These are phyloP conservation scores for Mechanitis messenoides DNA, from an alignment of 2,888 invertebrate genomes.

Conservation along the genomic window DNA sequence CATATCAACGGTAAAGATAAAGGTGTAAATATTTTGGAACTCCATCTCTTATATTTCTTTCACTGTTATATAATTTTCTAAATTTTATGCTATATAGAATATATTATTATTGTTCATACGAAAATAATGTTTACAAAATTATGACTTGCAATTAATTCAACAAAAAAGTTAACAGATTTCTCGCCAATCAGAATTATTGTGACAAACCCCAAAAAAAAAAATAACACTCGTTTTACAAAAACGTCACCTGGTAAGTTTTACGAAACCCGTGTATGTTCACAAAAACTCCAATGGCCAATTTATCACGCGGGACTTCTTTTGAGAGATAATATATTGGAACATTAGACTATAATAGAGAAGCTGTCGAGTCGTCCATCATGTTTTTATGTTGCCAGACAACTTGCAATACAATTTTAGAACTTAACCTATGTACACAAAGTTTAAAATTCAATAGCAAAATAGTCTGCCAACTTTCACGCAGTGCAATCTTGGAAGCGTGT, in stretches of 20 bases:
- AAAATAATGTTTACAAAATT: background rate
- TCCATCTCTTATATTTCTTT: too few relatives aligned
- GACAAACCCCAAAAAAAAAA: slow-evolving; percentile 39
- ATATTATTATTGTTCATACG: too few relatives aligned
- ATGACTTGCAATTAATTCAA: slow-evolving; percentile 17
- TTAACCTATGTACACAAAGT: slow-evolving; percentile 9
- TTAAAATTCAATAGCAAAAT: slow-evolving; percentile 2
- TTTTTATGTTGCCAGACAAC: slow-evolving; percentile 42
- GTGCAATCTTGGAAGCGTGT: slow-evolving; percentile 37
- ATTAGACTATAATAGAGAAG: slow-evolving; percentile 70
- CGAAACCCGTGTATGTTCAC: slow-evolving; percentile 28
- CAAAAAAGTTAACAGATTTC: slow-evolving; percentile 28
- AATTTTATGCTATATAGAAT: too few relatives aligned
- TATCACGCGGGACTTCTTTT: slow-evolving; percentile 60
- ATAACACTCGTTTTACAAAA: slow-evolving; percentile 38
- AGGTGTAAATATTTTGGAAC: too few relatives aligned
- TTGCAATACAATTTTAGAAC: slow-evolving; percentile 16
- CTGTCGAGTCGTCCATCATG: slow-evolving; percentile 63
- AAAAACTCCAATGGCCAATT: slow-evolving; percentile 56
- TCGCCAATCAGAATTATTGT: slow-evolving; percentile 35
- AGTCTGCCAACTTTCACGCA: slow-evolving; percentile 33
- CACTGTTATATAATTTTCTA: too few relatives aligned
- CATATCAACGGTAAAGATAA: background rate
- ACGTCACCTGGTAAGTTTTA: slow-evolving; percentile 55
- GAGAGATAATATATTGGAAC: slow-evolving; percentile 69